A percentile compares a stretch with the other conserved stretches of the same genome.
Evolutionary conservation across 2,888 invertebrate genomes (phyloP).

Genomic region (Kuschelorhynchus macadamiae): DNA sequence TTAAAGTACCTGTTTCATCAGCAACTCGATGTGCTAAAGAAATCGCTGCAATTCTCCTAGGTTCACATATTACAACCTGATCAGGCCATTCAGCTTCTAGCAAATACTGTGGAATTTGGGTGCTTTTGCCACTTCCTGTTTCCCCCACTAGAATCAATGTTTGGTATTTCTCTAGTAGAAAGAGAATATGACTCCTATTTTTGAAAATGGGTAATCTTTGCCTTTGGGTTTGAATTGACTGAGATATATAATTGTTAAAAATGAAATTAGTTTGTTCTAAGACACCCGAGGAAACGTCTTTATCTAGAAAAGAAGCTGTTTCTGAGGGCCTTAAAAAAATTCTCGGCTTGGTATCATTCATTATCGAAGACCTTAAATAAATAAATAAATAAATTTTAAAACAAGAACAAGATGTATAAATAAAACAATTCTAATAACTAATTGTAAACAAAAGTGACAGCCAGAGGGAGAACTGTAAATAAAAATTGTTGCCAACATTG

Average conservation of each 20-base stretch:
- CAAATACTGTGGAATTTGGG: conserved; percentile 94
- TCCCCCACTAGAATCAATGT: conserved; percentile 92
- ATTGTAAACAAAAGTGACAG: too few relatives aligned
- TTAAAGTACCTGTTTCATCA: conserved; percentile 83
- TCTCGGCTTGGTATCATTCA: conserved; percentile 67
- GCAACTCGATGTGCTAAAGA: conserved; percentile 91
- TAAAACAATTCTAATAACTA: too few relatives aligned
- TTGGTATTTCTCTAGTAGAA: conserved; percentile 91
- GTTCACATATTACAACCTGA: conserved; percentile 91
- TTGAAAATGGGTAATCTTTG: conserved; percentile 90
- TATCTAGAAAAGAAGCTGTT: conserved; percentile 65
- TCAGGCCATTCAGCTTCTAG: conserved; percentile 90
- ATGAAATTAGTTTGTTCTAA: conserved; percentile 76
- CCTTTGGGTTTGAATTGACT: conserved; percentile 85
- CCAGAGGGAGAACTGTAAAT: too few relatives aligned
- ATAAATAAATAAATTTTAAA: too few relatives aligned
- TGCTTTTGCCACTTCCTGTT: conserved; percentile 97
- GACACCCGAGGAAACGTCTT: conserved; percentile 59
- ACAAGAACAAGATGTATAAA: too few relatives aligned
- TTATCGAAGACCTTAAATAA: too few relatives aligned
- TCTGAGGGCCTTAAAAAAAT: conserved; percentile 67
- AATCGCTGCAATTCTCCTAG: conserved; percentile 90
- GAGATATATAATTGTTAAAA: conserved; percentile 86
- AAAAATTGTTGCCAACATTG: too few relatives aligned
- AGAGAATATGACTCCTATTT: conserved; percentile 88